Conservation (phyloP, 2,113 vertebrate genomes). For the Nerophis ophidion region DNA sequence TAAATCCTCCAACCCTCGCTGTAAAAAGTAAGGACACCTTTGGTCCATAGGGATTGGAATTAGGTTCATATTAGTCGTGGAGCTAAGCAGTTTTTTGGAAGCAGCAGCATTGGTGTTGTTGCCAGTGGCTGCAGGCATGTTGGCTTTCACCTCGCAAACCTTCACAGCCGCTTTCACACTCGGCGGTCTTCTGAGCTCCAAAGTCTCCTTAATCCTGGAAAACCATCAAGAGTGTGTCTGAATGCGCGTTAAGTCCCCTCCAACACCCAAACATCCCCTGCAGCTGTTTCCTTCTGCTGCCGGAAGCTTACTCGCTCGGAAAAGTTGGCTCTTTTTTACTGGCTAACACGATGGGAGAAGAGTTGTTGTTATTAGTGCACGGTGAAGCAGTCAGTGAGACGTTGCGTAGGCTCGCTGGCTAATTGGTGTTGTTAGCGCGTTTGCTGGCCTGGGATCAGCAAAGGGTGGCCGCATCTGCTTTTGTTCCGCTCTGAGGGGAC, state of each 20-base stretch:
- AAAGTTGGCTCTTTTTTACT: conserved; percentile 12
- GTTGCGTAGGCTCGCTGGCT: too few species aligned
- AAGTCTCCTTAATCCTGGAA: conserved; percentile 59
- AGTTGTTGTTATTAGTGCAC: too few species aligned
- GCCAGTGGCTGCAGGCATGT: conserved; percentile 16
- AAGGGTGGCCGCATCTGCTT: too few species aligned
- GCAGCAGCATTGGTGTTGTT: conserved; percentile 1
- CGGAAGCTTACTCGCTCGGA: conserved; percentile 31
- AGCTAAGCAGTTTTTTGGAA: too few species aligned
- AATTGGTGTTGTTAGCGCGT: conserved; percentile 8
- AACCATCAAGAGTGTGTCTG: conserved; percentile 47
- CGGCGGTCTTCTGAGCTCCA: conserved; percentile 39
- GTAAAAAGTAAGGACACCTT: too few species aligned
- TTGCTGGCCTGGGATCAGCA: not conserved
- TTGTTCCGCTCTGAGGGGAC: conserved; percentile 13
- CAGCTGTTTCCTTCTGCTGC: conserved; percentile 52
- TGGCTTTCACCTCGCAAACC: conserved; percentile 28
- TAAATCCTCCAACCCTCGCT: too few species aligned
- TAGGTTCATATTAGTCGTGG: conserved; percentile 20
- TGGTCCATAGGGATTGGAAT: too few species aligned
- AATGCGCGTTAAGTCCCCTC: conserved; percentile 48
- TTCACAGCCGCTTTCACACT: conserved; percentile 49
- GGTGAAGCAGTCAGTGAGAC: too few species aligned
- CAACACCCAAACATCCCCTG: conserved; percentile 52
- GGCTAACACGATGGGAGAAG: too few species aligned